Conservation (phyloP, 2,113 vertebrate species). For the Neolamprologus caudopunctatus region DNA sequence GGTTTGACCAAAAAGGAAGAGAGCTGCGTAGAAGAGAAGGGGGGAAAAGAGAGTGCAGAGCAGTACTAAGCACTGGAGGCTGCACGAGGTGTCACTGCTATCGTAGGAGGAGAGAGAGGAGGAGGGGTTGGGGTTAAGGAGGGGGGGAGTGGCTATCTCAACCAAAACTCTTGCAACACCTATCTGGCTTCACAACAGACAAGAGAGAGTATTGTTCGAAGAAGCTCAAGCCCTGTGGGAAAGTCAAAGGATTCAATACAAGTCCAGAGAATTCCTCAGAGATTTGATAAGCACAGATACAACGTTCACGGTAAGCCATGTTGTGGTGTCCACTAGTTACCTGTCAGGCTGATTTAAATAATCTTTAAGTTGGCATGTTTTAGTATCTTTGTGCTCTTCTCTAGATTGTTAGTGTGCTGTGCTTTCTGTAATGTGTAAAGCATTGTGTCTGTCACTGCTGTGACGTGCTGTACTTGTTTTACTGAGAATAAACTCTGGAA, state of each 20-base stretch:
- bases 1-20: conserved; percentile 47
- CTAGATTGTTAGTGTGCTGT: neutral
- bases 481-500: neutral
- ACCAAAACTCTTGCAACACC: conserved; percentile 79
- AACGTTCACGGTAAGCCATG: conserved; percentile 34
- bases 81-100: conserved; percentile 70
- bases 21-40: neutral
- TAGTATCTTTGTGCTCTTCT: neutral
- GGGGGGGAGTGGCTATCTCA: conserved; percentile 46
- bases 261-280: conserved; percentile 11
- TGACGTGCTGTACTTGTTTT: neutral
- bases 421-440: neutral
- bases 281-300: conserved; percentile 16
- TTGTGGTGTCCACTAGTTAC: neutral
- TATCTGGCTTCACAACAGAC: conserved; percentile 68
- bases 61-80: conserved; percentile 34
- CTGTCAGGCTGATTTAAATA: neutral
- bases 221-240: conserved; percentile 69
- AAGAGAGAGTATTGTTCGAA: conserved; percentile 71
- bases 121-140: conserved; percentile 38
- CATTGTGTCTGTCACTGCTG: neutral
- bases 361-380: neutral
- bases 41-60: neutral
- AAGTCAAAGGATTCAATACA: conserved; percentile 50
- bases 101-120: conserved; percentile 68